phyloP scores from a whole-genome alignment of 2,113 vertebrate genomes.

The Pluvianellus socialis region DNA sequence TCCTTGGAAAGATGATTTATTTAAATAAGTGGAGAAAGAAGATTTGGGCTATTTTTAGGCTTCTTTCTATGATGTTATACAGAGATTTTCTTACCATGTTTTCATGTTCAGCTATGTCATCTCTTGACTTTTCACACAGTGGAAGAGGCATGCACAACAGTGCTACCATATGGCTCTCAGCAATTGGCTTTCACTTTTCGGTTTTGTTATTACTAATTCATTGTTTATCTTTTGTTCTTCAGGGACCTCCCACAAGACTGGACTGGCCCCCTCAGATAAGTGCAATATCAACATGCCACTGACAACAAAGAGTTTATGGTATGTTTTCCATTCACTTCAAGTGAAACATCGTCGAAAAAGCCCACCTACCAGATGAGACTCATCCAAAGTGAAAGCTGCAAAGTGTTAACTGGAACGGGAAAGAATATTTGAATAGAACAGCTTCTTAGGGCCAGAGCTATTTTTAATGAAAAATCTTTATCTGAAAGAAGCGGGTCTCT shows the following conservation, averaged over 20 bases:
- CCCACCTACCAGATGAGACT: not conserved
- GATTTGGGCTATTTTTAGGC: slow-evolving; percentile 39
- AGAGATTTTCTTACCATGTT: not conserved
- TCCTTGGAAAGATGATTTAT: slow-evolving; percentile 40
- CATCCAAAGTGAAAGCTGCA: not conserved
- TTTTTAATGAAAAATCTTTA: not conserved
- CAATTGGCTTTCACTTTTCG: not conserved
- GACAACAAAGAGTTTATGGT: not conserved
- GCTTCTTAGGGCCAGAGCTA: not conserved
- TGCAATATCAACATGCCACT: not conserved
- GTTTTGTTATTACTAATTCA: not conserved
- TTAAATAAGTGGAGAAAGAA: slow-evolving; percentile 20
- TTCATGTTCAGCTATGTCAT: not conserved
- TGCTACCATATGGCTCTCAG: not conserved
- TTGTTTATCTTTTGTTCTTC: not conserved
- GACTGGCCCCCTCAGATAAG: not conserved
- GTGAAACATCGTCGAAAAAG: not conserved
- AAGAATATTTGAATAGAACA: not conserved
- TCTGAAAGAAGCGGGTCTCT: not conserved
- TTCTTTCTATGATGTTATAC: not conserved
- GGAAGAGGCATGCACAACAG: not conserved
- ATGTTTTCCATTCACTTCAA: not conserved
- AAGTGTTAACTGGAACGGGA: not conserved
- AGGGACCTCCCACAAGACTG: not conserved
- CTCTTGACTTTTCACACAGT: not conserved